Evolutionary conservation across 2,113 vertebrate species (phyloP).

Genomic region (Lasiurus cinereus): DNA sequence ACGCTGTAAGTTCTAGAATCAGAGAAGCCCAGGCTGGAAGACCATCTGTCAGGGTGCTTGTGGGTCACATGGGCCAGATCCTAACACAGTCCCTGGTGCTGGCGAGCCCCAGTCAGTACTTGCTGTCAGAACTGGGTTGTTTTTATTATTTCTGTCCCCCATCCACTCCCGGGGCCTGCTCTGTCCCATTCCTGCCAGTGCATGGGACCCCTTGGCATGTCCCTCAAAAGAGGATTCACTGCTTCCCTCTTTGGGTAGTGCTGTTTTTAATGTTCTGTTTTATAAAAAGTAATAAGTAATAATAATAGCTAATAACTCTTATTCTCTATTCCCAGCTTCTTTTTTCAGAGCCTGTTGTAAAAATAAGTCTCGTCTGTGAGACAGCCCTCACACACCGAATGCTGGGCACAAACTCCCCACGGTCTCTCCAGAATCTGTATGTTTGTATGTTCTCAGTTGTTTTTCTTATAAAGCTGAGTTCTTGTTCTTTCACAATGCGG

Average conservation of each 20-base stretch:
- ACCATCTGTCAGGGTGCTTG: neutral
- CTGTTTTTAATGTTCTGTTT: neutral
- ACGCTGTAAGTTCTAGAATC: neutral
- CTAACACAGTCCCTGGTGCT: neutral
- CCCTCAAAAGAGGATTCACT: neutral
- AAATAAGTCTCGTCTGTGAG: neutral
- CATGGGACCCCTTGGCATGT: rapidly evolving
- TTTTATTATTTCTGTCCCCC: rapidly evolving
- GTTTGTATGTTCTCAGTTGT: neutral
- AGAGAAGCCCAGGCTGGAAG: neutral
- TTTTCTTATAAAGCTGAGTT: neutral
- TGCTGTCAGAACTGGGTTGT: neutral
- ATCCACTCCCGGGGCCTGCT: rapidly evolving
- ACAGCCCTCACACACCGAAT: neutral
- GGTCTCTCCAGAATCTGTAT: neutral
- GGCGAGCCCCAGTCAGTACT: neutral
- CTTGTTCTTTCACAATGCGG: neutral
- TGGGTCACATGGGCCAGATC: neutral
- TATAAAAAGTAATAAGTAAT: neutral
- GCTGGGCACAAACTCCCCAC: neutral
- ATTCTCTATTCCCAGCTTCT: neutral
- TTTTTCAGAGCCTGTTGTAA: neutral
- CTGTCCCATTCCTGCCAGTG: too few species aligned
- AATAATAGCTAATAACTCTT: neutral
- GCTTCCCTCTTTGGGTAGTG: neutral